Conservation (phyloP, 2,888 invertebrate genomes). For the Blera fallax region DNA sequence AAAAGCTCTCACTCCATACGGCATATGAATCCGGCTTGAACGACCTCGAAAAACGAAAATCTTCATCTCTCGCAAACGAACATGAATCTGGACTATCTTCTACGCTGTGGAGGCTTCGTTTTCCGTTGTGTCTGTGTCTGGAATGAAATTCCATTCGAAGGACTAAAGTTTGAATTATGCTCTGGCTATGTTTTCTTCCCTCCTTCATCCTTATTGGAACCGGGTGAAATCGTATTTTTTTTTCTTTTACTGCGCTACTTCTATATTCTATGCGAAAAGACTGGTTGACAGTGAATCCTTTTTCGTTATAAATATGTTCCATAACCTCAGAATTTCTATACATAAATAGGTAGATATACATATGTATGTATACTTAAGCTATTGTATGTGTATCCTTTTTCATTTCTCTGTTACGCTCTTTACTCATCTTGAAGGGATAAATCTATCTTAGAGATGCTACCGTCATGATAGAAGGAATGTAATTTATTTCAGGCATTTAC, state of each 20-base stretch:
- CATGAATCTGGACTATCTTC: slow-evolving; percentile 41
- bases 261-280: not conserved
- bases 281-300: slow-evolving; percentile 60
- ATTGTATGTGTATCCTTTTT: slow-evolving; percentile 5
- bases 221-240: slow-evolving; percentile 54
- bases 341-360: too few relatives aligned
- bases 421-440: slow-evolving; percentile 54
- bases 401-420: not conserved
- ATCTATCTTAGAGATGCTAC: slow-evolving; percentile 63
- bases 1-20: slow-evolving; percentile 4
- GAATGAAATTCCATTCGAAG: slow-evolving; percentile 48
- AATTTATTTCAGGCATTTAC: slow-evolving; percentile 66
- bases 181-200: slow-evolving; percentile 49
- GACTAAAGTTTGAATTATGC: slow-evolving; percentile 66
- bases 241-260: slow-evolving; percentile 9
- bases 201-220: slow-evolving; percentile 24
- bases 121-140: not conserved
- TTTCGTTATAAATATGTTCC: slow-evolving; percentile 64
- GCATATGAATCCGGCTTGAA: not conserved
- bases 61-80: slow-evolving; percentile 45
- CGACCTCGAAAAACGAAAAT: slow-evolving; percentile 26
- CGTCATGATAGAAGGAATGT: slow-evolving; percentile 63
- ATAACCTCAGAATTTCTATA: slow-evolving; percentile 53
- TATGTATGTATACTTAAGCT: not conserved
- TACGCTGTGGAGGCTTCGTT: not conserved